phyloP scores from a whole-genome alignment of 2,113 vertebrate genomes.

The Gopherus flavomarginatus region DNA sequence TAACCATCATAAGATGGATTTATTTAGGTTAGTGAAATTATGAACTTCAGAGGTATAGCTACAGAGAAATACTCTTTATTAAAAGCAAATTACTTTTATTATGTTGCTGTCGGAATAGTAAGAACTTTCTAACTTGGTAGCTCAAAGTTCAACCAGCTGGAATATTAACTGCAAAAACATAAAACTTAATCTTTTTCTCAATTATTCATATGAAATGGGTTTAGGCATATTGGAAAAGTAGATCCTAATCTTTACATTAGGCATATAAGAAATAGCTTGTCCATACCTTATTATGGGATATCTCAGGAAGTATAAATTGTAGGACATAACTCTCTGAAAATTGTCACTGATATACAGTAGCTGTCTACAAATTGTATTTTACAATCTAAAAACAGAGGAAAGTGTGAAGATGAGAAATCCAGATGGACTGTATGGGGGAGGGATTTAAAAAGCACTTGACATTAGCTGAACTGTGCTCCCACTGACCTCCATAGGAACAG shows the following conservation, averaged over 20 bases:
- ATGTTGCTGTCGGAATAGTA: no score
- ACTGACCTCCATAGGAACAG: not conserved
- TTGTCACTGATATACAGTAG: not conserved
- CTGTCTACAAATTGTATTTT: not conserved
- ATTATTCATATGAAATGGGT: not conserved
- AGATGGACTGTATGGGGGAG: not conserved
- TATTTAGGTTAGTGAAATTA: not conserved
- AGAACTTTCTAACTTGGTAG: not conserved
- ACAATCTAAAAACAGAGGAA: not conserved
- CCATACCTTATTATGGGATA: not conserved
- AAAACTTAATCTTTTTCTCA: not conserved
- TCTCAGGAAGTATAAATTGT: not conserved
- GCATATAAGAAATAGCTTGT: not conserved
- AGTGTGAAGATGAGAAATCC: not conserved
- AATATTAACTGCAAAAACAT: not conserved
- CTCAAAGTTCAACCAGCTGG: not conserved
- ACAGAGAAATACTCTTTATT: conserved; percentile 14
- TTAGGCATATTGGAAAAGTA: not conserved
- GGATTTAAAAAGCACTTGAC: not conserved
- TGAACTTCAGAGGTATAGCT: not conserved
- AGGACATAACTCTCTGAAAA: not conserved
- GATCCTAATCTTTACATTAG: not conserved
- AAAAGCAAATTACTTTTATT: not conserved
- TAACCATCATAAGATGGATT: not conserved
- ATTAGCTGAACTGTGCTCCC: not conserved